Evolutionary conservation across 2,797 vertebrate species (phyloP).

Genomic region (Aulostomus chinensis): DNA sequence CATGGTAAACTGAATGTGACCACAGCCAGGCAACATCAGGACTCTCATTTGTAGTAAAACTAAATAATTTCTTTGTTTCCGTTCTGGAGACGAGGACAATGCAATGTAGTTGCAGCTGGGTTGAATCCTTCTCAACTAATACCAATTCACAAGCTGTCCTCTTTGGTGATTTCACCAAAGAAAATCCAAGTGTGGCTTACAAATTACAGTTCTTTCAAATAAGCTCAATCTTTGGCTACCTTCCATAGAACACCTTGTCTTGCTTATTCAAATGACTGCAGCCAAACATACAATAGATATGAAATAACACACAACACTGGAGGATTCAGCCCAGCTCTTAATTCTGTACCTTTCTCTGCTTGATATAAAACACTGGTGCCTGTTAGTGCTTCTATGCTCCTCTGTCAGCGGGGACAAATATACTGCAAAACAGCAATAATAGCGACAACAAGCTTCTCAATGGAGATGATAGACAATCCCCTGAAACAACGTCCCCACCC

Average conservation of each 20-base stretch:
- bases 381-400: conserved; percentile 69
- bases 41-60: too few relatives aligned
- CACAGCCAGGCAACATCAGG: conserved; percentile 38
- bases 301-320: too few relatives aligned
- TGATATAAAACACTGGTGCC: conserved; percentile 76
- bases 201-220: too few relatives aligned
- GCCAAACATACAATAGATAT: not conserved
- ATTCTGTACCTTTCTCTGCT: conserved; percentile 56
- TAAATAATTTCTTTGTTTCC: conserved; percentile 38
- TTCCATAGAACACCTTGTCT: conserved; percentile 2
- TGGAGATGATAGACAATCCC: conserved; percentile 66
- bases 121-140: conserved; percentile 55
- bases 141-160: too few relatives aligned
- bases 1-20: not conserved
- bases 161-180: too few relatives aligned
- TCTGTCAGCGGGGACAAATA: conserved; percentile 44
- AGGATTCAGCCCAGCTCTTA: conserved; percentile 54
- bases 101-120: conserved; percentile 44
- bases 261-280: too few relatives aligned
- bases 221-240: conserved; percentile 1
- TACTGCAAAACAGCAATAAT: conserved; percentile 57
- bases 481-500: too few relatives aligned
- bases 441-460: conserved; percentile 60
- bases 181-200: too few relatives aligned
- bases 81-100: conserved; percentile 58